Conservation (phyloP, 2,797 vertebrate genomes). For the Scolopax rusticola region DNA sequence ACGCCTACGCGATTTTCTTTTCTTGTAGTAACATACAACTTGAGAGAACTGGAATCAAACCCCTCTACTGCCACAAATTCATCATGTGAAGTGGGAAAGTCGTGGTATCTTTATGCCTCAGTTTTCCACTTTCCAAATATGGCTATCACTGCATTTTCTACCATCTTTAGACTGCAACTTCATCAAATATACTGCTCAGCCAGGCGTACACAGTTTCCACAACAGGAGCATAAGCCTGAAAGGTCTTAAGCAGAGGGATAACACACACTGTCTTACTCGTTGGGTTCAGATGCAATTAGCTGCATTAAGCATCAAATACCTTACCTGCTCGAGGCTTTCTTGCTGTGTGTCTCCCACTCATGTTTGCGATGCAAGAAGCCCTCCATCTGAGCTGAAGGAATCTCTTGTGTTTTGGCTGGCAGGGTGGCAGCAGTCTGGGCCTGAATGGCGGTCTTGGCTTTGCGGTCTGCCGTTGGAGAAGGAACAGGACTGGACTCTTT, state of each 20-base stretch:
- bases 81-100: background rate
- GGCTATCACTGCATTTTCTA: background rate
- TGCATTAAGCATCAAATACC: fast-evolving
- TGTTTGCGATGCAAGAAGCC: constrained; percentile 94
- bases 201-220: background rate
- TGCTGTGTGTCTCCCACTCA: constrained; percentile 95
- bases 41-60: constrained; percentile 38
- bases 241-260: background rate
- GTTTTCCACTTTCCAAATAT: background rate
- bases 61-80: constrained; percentile 29
- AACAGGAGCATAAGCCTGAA: background rate
- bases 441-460: constrained; percentile 85
- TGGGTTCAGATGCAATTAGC: background rate
- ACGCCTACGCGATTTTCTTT: constrained; percentile 54
- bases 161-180: background rate
- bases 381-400: constrained; percentile 87
- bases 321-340: constrained; percentile 97
- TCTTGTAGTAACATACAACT: background rate
- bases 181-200: background rate
- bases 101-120: background rate
- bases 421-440: constrained; percentile 89
- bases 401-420: constrained; percentile 88
- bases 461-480: constrained; percentile 88
- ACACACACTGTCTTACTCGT: background rate
- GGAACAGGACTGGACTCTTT: constrained; percentile 89